These are phyloP conservation scores for Coelinius sp. DNA, from an alignment of 2,888 invertebrate genomes.

Conservation along the genomic window DNA sequence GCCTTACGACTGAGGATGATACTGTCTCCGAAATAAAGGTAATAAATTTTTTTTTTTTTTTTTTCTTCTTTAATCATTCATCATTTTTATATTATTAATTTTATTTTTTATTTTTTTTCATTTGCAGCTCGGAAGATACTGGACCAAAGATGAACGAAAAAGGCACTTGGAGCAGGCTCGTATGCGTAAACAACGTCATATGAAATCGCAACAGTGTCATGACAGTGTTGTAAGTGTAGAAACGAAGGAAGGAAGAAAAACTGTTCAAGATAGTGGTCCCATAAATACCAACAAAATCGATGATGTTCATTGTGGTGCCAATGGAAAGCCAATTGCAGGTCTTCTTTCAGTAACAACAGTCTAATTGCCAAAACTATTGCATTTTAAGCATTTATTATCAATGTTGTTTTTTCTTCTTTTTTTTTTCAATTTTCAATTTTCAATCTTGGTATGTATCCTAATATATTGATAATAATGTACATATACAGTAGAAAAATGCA, in stretches of 20 bases:
- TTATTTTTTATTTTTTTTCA: background rate
- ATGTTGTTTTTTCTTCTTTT: no score
- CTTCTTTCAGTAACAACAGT: constrained; percentile 74
- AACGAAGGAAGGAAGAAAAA: constrained; percentile 20
- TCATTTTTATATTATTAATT: background rate
- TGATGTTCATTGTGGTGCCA: constrained; percentile 32
- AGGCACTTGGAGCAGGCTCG: constrained; percentile 80
- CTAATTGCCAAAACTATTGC: constrained; percentile 59
- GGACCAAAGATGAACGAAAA: constrained; percentile 83
- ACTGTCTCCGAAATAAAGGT: constrained; percentile 83
- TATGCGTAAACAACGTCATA: constrained; percentile 74
- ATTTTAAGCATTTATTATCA: constrained; percentile 28
- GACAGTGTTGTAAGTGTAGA: no score
- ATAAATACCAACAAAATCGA: constrained; percentile 34
- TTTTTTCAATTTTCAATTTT: constrained; percentile 28
- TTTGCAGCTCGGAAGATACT: constrained; percentile 78
- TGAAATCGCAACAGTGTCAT: constrained; percentile 41
- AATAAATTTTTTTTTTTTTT: constrained; percentile 31
- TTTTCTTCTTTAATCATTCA: background rate
- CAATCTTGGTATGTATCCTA: constrained; percentile 46
- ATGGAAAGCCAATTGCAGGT: constrained; percentile 73
- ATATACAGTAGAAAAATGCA: constrained; percentile 32
- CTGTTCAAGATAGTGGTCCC: constrained; percentile 10
- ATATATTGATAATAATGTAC: constrained; percentile 39
- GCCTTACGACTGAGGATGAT: constrained; percentile 82